Conservation (phyloP, 1,140 invertebrate genomes). For the Frieseomelitta varia region DNA sequence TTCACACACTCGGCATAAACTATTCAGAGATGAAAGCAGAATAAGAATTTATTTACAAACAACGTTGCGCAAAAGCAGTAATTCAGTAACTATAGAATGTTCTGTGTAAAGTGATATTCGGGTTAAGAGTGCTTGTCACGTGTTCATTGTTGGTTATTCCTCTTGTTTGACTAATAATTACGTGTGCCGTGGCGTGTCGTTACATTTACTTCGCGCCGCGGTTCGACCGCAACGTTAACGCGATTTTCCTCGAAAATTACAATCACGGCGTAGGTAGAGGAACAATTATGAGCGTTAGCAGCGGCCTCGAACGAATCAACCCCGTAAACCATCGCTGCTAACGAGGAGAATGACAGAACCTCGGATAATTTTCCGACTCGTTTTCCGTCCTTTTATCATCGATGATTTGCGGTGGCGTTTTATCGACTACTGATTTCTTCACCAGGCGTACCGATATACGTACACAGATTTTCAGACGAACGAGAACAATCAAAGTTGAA, state of each 20-base stretch:
- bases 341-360: not conserved
- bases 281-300: slow-evolving; percentile 51
- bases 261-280: slow-evolving; percentile 53
- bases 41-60: no score
- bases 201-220: slow-evolving; percentile 64
- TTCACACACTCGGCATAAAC: no score
- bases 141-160: slow-evolving; percentile 62
- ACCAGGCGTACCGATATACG: no score
- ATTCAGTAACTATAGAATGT: not conserved
- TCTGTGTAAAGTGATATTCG: slow-evolving; percentile 48
- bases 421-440: not conserved
- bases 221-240: slow-evolving; percentile 61
- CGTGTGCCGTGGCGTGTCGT: slow-evolving; percentile 50
- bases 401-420: not conserved
- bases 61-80: no score
- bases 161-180: slow-evolving; percentile 65
- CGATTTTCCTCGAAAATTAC: slow-evolving; percentile 66
- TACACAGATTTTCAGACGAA: no score
- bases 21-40: no score
- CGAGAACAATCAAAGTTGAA: no score
- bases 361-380: not conserved
- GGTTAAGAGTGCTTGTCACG: slow-evolving; percentile 55
- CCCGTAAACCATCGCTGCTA: slow-evolving; percentile 41
- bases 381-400: not conserved
- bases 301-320: slow-evolving; percentile 47